Base-by-base conservation (phyloP, 2,797 vertebrate genomes). In the Mionectes olivaceus region DNA sequence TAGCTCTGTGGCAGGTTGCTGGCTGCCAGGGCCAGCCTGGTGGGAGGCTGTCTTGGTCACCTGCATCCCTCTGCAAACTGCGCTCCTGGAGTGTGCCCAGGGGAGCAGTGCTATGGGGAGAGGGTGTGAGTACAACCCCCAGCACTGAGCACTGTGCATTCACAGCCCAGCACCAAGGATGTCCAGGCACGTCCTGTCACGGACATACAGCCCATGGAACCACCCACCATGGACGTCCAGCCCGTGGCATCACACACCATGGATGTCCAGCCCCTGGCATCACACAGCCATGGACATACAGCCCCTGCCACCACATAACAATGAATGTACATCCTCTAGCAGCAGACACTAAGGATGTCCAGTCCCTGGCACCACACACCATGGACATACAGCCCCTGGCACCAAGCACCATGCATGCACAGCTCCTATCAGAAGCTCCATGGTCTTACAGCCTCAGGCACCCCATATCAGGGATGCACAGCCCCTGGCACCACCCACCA, bases 151-250 rank as follows among this genome's bases (percentile, higher is more conserved):
- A 46, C 53, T 21, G 13, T 8, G 25, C 0, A 0, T 10, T 22
- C 47, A 68, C 32, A 19, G 11, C 21, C n/a, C 4, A 1, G 2
- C 5, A 4, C 22, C 21, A 9, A 33, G 55, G n/a, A 16, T 23
- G n/a, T 23, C 55, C 55, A 23, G 55, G 22, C 13, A 41, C 55
- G 13, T 33, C n/a, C 6, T 22, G 15, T 19, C 5, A 28, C 1
- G 3, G 5, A 24, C 3, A 5, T 6, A 39, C 47, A 63, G 4
- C 18, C 39, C 39, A 39, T 13, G 13, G 39, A 39, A 39, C 39
- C 39, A 39, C 11, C 39, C 39, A 28, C 9, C 30, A 5, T 4
- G n/a, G 3, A 9, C 0, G 0, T 1, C 3, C 23, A 65, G 3
- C 15, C n/a, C 28, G 9, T 30, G 4, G 21, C 19, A n/a, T 12